Percentiles rank a stretch among this genome's conserved stretches.
These are phyloP conservation scores for Spea multiplicata DNA, from an alignment of 2,113 vertebrate species.

Conservation along the genomic window DNA sequence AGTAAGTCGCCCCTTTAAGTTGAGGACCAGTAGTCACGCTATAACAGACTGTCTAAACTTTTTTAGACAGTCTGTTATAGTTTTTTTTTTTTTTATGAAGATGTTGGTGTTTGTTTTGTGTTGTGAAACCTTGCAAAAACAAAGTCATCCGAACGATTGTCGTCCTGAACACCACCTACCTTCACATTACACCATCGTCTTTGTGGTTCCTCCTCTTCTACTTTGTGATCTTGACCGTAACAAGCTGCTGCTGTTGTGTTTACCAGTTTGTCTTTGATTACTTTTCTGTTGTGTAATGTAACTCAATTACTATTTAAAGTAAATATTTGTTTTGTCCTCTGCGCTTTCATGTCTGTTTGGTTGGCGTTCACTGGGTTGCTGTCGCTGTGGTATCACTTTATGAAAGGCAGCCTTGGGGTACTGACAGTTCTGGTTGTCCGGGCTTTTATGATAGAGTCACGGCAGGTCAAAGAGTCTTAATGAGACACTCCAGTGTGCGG, in stretches of 20 bases:
- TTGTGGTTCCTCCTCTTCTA: not conserved
- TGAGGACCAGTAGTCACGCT: no score
- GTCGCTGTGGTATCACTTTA: no score
- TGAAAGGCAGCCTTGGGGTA: no score
- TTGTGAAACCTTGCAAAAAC: not conserved
- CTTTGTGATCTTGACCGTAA: not conserved
- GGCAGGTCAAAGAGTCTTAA: no score
- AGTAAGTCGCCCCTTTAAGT: no score
- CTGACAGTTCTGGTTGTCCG: no score
- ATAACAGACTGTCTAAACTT: no score
- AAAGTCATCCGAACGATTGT: not conserved
- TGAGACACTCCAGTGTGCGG: no score
- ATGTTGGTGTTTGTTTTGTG: no score
- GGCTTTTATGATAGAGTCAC: no score
- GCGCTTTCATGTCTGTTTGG: not conserved
- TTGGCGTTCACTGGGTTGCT: not conserved
- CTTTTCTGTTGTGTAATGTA: not conserved
- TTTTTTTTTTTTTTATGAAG: no score
- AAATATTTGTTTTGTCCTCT: not conserved
- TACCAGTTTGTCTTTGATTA: not conserved
- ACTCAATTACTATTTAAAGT: not conserved
- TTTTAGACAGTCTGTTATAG: no score
- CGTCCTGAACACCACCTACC: not conserved
- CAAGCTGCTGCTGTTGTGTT: slow-evolving; percentile 9
- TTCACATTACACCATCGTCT: not conserved